Base-by-base conservation (phyloP, 2,113 vertebrate species). In the Ivindomyrus marchei region DNA sequence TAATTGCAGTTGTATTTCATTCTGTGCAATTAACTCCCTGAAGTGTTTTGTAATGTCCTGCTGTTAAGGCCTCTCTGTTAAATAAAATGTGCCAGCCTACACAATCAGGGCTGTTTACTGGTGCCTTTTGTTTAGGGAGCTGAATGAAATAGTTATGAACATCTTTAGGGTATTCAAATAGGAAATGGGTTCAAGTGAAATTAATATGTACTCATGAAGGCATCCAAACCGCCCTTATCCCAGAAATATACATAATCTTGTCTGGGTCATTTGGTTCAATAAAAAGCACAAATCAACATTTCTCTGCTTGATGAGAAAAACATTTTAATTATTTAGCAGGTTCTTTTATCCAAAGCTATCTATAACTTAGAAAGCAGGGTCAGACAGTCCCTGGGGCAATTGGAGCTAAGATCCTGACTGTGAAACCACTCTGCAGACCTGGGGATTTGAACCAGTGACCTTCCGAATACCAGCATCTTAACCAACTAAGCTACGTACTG, bases 41-140 rank as follows among this genome's bases (percentile, higher is more conserved):
- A 53, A 87, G 85, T 31, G 50, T 50, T 53, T 52, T 87, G 50
- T 15, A 87, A 53, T 85, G 83, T 85, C 83, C 83, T 47, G 83
- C 83, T 85, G 39, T 85, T 47, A 46, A 85, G 45, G 83, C 5
- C n/a, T 80, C 52, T 90, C 49, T 88, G 50, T 46, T 39, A 36
- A 50, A 90, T 66, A 90, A 56, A 47, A 47, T 86, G n/a, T 50
- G 21, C 88, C 90, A 80, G 90, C 47, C 46, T 85, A 56, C 66
- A 8, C 74, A 1, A 80, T 42, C 31, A 19, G 74, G 13, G 15
- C 15, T 42, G 74, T 39, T 80, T 42, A 19, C 36, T 80, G 36
- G 13, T 80, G 15, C 13, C 4, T 42, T 39, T 80, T 80, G 74
- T 80, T 80, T 42, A 80, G 36, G 74, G 13, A 42, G 36, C 31